These are phyloP conservation scores for Ciconia stormi DNA, from an alignment of 2,113 vertebrate species.

Conservation along the genomic window DNA sequence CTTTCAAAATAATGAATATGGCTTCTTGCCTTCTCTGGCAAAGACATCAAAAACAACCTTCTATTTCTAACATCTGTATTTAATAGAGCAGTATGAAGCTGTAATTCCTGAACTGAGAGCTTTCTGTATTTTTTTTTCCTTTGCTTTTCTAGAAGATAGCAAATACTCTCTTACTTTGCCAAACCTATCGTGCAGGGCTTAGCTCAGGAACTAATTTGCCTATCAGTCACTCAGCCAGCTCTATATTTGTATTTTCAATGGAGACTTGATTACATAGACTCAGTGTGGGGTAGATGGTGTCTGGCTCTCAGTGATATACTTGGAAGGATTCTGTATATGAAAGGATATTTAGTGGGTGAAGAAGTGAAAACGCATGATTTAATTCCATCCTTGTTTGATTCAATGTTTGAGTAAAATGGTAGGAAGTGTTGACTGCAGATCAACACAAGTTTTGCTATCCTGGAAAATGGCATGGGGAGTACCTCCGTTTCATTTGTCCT, in stretches of 20 bases:
- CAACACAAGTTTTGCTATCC: not conserved
- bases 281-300: slow-evolving; percentile 48
- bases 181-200: not conserved
- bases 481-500: not conserved
- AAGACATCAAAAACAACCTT: not conserved
- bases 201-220: slow-evolving; percentile 31
- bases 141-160: not conserved
- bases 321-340: slow-evolving; percentile 38
- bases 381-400: slow-evolving; percentile 31
- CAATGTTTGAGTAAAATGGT: slow-evolving; percentile 36
- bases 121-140: not conserved
- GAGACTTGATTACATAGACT: slow-evolving; percentile 31
- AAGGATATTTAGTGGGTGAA: slow-evolving; percentile 28
- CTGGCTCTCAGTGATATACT: slow-evolving; percentile 50
- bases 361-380: slow-evolving; percentile 41
- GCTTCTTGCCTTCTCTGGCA: not conserved
- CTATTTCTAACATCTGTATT: not conserved
- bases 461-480: not conserved
- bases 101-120: not conserved
- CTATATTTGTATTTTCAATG: slow-evolving; percentile 55
- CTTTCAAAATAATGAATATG: not conserved
- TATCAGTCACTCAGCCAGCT: slow-evolving; percentile 39
- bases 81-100: not conserved
- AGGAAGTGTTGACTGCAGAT: slow-evolving; percentile 44
- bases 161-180: not conserved